phyloP scores from a whole-genome alignment of 2,888 invertebrate species.

The Amphipyra berbera region DNA sequence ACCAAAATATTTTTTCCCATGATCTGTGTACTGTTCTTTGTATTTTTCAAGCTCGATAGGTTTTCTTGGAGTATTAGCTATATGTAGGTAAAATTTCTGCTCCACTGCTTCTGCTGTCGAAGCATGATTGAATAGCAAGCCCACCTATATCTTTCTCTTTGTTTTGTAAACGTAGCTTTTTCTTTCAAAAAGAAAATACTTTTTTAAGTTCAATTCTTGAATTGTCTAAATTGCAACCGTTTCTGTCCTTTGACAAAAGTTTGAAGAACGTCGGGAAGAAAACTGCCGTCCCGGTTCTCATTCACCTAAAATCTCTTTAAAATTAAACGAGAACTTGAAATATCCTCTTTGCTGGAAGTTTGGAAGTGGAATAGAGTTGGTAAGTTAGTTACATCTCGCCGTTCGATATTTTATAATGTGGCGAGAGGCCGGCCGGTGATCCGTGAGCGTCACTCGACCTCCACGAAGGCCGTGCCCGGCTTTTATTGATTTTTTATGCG shows the following conservation, averaged over 20 bases:
- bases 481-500: conserved; percentile 89
- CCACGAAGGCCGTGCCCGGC: conserved; percentile 86
- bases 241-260: conserved; percentile 44
- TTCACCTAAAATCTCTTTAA: conserved; percentile 45
- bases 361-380: conserved; percentile 54
- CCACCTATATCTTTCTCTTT: conserved; percentile 27
- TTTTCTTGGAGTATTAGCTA: conserved; percentile 24
- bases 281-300: conserved; percentile 33
- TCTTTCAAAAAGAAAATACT: conserved; percentile 14
- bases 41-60: conserved; percentile 11
- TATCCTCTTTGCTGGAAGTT: conserved; percentile 49
- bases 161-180: conserved; percentile 20
- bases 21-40: background rate
- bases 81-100: conserved; percentile 5
- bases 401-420: conserved; percentile 62
- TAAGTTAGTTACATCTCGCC: conserved; percentile 50
- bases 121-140: conserved; percentile 40
- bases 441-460: conserved; percentile 79
- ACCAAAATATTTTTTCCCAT: too few relatives aligned
- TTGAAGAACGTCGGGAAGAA: conserved; percentile 28
- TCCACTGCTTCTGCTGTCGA: conserved; percentile 29
- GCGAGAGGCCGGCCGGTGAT: conserved; percentile 65
- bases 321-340: conserved; percentile 55
- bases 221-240: conserved; percentile 38
- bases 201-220: conserved; percentile 25